These are phyloP conservation scores for Oligia latruncula DNA, from an alignment of 2,888 invertebrate genomes.

Conservation along the genomic window DNA sequence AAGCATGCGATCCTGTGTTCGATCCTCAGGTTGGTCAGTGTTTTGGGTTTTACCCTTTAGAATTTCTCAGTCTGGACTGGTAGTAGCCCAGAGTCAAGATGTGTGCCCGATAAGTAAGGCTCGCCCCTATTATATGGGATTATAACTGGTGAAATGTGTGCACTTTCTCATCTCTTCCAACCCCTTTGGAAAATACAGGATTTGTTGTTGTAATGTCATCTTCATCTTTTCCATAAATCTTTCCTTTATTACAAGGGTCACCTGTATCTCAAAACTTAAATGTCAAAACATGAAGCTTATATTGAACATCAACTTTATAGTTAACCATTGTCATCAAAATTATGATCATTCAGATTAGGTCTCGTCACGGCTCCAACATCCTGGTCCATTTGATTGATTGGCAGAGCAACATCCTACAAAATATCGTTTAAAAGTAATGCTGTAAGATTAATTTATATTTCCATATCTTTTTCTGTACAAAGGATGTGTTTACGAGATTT, in stretches of 20 bases:
- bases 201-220: not conserved
- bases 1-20: not conserved
- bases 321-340: slow-evolving; percentile 52
- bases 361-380: slow-evolving; percentile 45
- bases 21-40: not conserved
- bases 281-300: slow-evolving; percentile 1
- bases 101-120: too few species aligned
- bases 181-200: not conserved
- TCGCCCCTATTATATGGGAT: not conserved
- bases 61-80: not conserved
- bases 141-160: not conserved
- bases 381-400: slow-evolving; percentile 49
- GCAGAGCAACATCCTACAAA: slow-evolving; percentile 26
- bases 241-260: not conserved
- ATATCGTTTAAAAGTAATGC: slow-evolving; percentile 32
- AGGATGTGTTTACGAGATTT: slow-evolving; percentile 58
- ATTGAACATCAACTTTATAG: slow-evolving; percentile 8
- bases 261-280: not conserved
- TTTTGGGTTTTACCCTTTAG: not conserved
- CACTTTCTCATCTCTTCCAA: not conserved
- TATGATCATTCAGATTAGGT: slow-evolving; percentile 38
- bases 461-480: slow-evolving; percentile 46
- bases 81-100: not conserved
- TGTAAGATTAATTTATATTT: slow-evolving; percentile 22
- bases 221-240: not conserved